phyloP scores from a whole-genome alignment of 2,113 vertebrate genomes.

The Platysteira castanea region DNA sequence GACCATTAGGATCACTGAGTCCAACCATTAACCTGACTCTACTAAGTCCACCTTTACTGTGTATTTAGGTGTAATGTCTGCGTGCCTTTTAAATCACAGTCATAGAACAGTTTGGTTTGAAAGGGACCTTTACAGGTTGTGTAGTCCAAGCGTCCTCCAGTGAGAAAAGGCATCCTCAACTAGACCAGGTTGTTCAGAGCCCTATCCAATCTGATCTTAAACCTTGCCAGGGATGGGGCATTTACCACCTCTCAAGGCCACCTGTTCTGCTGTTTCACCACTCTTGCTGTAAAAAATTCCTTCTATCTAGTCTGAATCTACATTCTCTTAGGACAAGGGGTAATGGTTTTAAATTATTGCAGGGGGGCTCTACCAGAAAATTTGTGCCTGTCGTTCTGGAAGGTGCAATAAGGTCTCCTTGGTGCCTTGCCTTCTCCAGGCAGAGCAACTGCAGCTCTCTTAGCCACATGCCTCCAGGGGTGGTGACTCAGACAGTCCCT shows the following conservation, averaged over 20 bases:
- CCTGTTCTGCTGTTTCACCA: not conserved
- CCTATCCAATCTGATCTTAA: rapidly evolving
- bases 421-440: not conserved
- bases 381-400: not conserved
- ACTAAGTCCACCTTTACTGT: not conserved
- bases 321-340: not conserved
- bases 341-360: not conserved
- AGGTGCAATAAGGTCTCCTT: not conserved
- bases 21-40: not conserved
- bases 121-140: not conserved
- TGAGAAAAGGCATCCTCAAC: not conserved
- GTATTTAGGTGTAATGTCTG: not conserved
- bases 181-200: not conserved
- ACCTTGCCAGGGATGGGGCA: not conserved
- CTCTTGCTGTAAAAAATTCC: not conserved
- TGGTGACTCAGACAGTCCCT: not conserved
- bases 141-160: not conserved
- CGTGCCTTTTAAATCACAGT: not conserved
- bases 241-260: not conserved
- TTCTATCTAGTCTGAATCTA: not conserved
- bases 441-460: not conserved
- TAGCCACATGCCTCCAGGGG: not conserved
- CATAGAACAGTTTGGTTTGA: not conserved
- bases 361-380: not conserved
- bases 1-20: not conserved